Evolutionary conservation across 2,888 invertebrate species (phyloP).

Genomic region (Apomyelois bistriatella): DNA sequence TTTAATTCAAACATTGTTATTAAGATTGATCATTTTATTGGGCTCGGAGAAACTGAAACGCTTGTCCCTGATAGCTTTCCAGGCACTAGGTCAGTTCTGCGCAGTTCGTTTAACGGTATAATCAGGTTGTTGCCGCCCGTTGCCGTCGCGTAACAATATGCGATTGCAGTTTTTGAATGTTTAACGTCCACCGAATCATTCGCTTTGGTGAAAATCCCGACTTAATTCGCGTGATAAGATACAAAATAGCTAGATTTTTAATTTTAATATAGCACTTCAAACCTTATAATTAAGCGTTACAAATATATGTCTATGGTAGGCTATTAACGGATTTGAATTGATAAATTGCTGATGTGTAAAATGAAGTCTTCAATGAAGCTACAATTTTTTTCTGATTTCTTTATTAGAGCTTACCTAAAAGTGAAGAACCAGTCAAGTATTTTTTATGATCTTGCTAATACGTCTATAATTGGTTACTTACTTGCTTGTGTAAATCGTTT

Average conservation of each 20-base stretch:
- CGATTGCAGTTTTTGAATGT: slow-evolving; percentile 72
- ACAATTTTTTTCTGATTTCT: too few species aligned
- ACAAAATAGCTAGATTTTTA: too few species aligned
- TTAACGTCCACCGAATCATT: slow-evolving; percentile 46
- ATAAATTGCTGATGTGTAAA: not conserved
- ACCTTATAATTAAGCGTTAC: too few species aligned
- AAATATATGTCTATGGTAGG: too few species aligned
- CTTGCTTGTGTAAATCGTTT: not conserved
- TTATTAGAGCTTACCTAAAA: too few species aligned
- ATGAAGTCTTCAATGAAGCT: too few species aligned
- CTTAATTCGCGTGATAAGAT: too few species aligned
- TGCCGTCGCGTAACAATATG: slow-evolving; percentile 72
- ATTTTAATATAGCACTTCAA: too few species aligned
- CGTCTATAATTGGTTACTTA: not conserved
- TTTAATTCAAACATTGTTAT: slow-evolving; percentile 25
- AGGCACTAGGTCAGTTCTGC: slow-evolving; percentile 79
- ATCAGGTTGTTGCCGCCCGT: slow-evolving; percentile 72
- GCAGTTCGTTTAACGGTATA: slow-evolving; percentile 75
- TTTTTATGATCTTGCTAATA: not conserved
- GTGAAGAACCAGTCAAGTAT: not conserved
- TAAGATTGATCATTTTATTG: slow-evolving; percentile 40
- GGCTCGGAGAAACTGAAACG: slow-evolving; percentile 57
- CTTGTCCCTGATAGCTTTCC: slow-evolving; percentile 72
- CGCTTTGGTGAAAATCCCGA: too few species aligned
- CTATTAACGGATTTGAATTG: too few species aligned